A percentile compares a stretch with the other conserved stretches of the same genome.
Conservation (phyloP, 2,888 invertebrate genomes). For the Sarcophaga rosellei region DNA sequence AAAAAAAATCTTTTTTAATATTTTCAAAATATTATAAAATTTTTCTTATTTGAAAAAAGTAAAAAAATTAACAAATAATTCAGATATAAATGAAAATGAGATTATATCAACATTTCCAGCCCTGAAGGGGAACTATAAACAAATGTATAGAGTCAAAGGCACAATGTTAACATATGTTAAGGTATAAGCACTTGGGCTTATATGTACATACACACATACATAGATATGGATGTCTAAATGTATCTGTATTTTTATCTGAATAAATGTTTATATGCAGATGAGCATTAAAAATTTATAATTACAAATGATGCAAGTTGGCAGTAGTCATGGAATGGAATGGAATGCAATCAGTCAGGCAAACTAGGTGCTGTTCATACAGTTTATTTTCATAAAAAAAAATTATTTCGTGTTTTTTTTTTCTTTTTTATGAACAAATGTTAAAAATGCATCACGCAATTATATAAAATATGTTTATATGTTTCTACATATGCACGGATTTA, state of each 20-base stretch:
- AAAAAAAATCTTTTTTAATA: too few species aligned
- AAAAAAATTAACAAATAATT: too few species aligned
- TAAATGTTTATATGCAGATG: conserved; percentile 68
- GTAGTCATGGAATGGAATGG: conserved; percentile 36
- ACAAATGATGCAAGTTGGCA: conserved; percentile 70
- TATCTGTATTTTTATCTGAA: conserved; percentile 13
- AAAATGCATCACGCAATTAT: conserved; percentile 61
- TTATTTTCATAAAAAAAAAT: neutral
- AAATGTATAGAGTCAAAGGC: neutral
- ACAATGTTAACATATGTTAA: conserved; percentile 44
- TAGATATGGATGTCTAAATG: conserved; percentile 6
- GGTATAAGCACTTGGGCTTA: conserved; percentile 19
- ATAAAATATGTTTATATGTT: conserved; percentile 39
- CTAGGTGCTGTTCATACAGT: conserved; percentile 42
- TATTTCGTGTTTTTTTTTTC: neutral
- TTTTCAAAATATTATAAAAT: too few species aligned
- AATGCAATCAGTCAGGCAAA: conserved; percentile 59
- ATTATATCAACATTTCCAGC: too few species aligned
- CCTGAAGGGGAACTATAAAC: neutral
- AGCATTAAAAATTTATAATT: conserved; percentile 79
- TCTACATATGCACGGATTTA: neutral
- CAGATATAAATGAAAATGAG: too few species aligned
- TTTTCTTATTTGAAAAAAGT: too few species aligned
- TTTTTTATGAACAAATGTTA: conserved; percentile 39
- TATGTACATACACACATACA: neutral